phyloP scores from a whole-genome alignment of 35 echinoderm and acorn worm genomes.

The Lytechinus pictus region DNA sequence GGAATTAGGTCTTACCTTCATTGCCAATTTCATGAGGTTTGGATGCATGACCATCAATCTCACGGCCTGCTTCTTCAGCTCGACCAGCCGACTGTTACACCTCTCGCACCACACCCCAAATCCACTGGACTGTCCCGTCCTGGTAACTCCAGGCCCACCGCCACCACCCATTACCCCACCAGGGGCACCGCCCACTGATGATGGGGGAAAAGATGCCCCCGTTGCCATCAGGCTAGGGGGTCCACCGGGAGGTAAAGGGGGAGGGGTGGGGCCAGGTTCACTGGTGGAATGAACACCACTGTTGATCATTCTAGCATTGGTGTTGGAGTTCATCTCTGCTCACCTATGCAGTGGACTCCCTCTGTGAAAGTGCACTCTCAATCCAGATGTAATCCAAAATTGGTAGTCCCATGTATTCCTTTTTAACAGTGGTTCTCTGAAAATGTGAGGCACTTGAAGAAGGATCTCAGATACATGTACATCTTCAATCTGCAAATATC shows the following conservation, averaged over 20 bases:
- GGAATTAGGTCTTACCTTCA: constrained; percentile 76
- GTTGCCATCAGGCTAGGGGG: constrained; percentile 23
- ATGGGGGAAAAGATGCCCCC: background rate
- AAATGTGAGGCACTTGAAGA: background rate
- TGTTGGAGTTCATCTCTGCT: constrained; percentile 7
- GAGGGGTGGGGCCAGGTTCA: constrained; percentile 29
- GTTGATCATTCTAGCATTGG: constrained; percentile 13
- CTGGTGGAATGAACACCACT: background rate
- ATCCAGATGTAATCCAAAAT: constrained; percentile 10
- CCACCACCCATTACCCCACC: constrained; percentile 4
- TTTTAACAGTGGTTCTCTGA: background rate
- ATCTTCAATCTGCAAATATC: background rate
- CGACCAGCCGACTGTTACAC: constrained; percentile 95
- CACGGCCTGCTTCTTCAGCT: constrained; percentile 95
- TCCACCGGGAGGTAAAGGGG: constrained; percentile 9
- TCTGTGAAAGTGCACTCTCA: background rate
- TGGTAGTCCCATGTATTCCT: constrained; percentile 26
- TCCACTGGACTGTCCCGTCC: background rate
- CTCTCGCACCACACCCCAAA: constrained; percentile 96
- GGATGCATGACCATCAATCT: constrained; percentile 96
- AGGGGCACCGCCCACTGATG: background rate
- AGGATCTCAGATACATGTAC: background rate
- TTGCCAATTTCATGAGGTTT: constrained; percentile 78
- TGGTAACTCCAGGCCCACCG: background rate
- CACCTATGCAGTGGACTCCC: background rate